Base-by-base conservation (phyloP, 2,888 invertebrate genomes). In the Ischnus inquisitorius region DNA sequence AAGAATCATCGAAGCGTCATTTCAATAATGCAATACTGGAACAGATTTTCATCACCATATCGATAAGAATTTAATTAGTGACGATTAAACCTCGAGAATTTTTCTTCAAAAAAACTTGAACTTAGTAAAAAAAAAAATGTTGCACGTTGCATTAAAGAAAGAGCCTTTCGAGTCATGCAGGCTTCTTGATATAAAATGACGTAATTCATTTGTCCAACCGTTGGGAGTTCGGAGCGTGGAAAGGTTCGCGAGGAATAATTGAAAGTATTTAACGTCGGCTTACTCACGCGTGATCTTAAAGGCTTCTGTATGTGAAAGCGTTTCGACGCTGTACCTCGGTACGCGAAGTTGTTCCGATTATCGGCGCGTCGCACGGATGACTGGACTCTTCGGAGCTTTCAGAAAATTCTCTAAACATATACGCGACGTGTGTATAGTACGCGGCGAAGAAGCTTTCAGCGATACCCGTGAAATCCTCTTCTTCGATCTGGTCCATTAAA, bases 211-310 rank as follows among this genome's bases (percentile, higher is more conserved):
- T 62, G 60, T 28, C 60, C 14, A 10, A 51, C 48, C 54, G 8
- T 19, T 69, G 2, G 2, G 19, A 43, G 25, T 41, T 60, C 14
- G 41, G 43, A 62, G 46, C 46, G 48, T 28, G 60, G 60, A 68
- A 60, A 69, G 46, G 57, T 62, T 46, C 68, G 78, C 68, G 10
- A 78, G 19, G 60, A 34, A 74, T 65, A 54, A 76, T 76, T 76
- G 64, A 76, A 41, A 57, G 39, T 51, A 65, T 54, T 76, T 76
- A 54, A 76, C 76, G 34, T 51, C 16, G 19, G 41, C 25, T 76
- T 41, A 76, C 65, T 76, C 76, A 76, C 54, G 39, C 65, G 51
- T 41, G 64, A 19, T 39, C 75, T 75, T 34, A 6, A 51, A 51
- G 39, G 14, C 22, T 3, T 10, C 28, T 25, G 6, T 19, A 28